Evolutionary conservation across 2,113 vertebrate species (phyloP).

Genomic region (Actenoides hombroni): DNA sequence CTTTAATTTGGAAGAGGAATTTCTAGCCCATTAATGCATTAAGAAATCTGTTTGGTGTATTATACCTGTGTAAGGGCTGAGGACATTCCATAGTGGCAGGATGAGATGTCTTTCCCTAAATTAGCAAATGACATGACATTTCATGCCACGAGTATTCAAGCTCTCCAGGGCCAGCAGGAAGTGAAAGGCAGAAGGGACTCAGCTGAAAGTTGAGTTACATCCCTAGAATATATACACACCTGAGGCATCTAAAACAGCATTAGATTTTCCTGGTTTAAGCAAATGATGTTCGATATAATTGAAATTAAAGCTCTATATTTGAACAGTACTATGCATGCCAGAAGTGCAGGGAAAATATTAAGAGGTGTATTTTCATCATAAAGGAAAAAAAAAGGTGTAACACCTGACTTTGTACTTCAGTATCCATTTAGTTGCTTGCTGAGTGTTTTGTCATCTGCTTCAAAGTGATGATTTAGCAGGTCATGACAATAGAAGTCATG

Average conservation of each 20-base stretch:
- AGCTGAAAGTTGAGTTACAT: not conserved
- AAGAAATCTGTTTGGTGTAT: not conserved
- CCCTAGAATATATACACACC: not conserved
- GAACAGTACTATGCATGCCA: not conserved
- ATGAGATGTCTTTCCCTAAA: not conserved
- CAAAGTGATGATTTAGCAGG: not conserved
- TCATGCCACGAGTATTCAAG: not conserved
- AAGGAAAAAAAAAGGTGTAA: not conserved
- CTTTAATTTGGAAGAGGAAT: not conserved
- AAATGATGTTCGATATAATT: not conserved
- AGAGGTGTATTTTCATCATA: not conserved
- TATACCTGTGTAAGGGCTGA: not conserved
- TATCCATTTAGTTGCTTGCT: not conserved
- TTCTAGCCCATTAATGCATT: not conserved
- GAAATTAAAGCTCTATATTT: not conserved
- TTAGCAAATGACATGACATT: not conserved
- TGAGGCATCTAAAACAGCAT: not conserved
- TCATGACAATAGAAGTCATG: fast-evolving
- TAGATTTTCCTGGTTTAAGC: not conserved
- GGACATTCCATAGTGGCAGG: not conserved
- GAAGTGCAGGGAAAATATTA: not conserved
- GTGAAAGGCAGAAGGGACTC: not conserved
- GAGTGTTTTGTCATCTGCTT: not conserved
- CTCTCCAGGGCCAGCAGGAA: not conserved
- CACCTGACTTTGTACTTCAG: not conserved